Conservation (phyloP, 2,797 vertebrate species). For the Hyperoplus immaculatus region DNA sequence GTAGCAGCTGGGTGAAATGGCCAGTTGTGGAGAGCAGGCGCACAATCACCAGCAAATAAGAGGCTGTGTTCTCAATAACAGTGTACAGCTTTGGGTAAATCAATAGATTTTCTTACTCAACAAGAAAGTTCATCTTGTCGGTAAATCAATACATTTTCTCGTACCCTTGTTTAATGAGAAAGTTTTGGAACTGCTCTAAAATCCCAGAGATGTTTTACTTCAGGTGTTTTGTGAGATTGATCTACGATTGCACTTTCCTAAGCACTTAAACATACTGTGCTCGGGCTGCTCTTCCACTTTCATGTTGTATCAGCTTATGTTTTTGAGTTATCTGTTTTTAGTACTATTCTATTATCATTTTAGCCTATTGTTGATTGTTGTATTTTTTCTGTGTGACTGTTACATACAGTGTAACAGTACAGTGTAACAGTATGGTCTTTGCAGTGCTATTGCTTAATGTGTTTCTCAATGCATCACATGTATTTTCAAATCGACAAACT, state of each 20-base stretch:
- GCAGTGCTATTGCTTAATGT: too few species aligned
- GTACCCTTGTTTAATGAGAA: constrained; percentile 32
- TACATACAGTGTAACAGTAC: too few species aligned
- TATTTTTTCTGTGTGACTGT: too few species aligned
- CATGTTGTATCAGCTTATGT: too few species aligned
- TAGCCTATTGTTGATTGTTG: too few species aligned
- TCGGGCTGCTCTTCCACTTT: too few species aligned
- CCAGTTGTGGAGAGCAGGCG: constrained; percentile 5
- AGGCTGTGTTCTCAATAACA: constrained; percentile 20
- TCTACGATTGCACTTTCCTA: constrained; percentile 11
- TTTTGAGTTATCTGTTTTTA: too few species aligned
- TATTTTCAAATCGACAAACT: too few species aligned
- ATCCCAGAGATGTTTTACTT: constrained; percentile 30
- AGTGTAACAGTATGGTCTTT: too few species aligned
- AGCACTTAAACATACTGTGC: too few species aligned
- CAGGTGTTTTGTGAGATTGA: constrained; percentile 28
- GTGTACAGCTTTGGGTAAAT: constrained; percentile 31
- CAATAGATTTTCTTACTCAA: constrained; percentile 39
- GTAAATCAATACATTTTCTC: constrained; percentile 47
- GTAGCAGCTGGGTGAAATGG: background rate
- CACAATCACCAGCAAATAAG: constrained; percentile 17
- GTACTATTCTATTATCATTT: too few species aligned
- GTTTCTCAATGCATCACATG: too few species aligned
- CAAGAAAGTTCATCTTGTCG: constrained; percentile 38
- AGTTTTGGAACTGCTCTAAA: constrained; percentile 28